Conservation (phyloP, 2,888 invertebrate species). For the Eupithecia exiguata region DNA sequence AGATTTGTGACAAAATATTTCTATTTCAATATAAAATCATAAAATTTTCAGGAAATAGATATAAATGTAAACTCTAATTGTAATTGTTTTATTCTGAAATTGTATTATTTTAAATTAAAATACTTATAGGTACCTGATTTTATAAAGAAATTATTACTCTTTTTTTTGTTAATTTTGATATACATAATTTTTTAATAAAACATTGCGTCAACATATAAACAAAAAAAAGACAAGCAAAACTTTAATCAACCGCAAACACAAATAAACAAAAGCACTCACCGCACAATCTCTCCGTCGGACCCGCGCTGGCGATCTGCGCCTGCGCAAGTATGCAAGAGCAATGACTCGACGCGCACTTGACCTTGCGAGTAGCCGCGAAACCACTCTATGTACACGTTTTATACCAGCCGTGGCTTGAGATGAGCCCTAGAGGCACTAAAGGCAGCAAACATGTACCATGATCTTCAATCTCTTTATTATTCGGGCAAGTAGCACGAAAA, state of each 20-base stretch:
- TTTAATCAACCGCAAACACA: background rate
- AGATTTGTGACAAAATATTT: background rate
- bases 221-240: background rate
- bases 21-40: no score
- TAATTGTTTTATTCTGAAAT: no score
- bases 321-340: slow-evolving; percentile 72
- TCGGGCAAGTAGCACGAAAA: background rate
- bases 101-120: background rate
- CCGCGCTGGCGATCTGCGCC: slow-evolving; percentile 47
- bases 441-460: background rate
- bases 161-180: no score
- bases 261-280: slow-evolving; percentile 34
- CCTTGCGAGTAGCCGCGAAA: slow-evolving; percentile 81
- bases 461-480: background rate
- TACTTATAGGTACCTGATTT: background rate
- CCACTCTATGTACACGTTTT: slow-evolving; percentile 75
- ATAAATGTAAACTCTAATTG: no score
- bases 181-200: no score
- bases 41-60: no score
- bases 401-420: slow-evolving; percentile 61
- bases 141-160: background rate
- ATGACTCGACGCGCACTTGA: slow-evolving; percentile 81
- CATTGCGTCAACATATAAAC: background rate
- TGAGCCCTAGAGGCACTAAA: slow-evolving; percentile 50
- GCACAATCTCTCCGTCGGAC: slow-evolving; percentile 27